Conservation (phyloP, 2,113 vertebrate genomes). For the Menidia beryllina region DNA sequence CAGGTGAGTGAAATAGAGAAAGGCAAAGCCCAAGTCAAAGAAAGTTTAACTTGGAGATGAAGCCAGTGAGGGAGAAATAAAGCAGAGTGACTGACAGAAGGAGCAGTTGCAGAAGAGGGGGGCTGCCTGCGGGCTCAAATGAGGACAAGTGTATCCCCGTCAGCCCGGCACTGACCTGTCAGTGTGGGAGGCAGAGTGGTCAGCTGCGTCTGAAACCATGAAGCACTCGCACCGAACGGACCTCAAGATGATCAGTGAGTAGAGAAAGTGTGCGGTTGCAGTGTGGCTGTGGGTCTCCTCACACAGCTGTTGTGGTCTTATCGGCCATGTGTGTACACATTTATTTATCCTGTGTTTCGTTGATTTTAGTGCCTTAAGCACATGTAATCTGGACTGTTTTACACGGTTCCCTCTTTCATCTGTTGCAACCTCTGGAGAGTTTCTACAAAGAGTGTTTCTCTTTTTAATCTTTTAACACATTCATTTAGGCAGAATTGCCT, state of each 20-base stretch:
- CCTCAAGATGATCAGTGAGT: slow-evolving; percentile 82
- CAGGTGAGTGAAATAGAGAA: slow-evolving; percentile 39
- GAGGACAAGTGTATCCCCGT: slow-evolving; percentile 78
- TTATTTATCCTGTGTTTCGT: neutral
- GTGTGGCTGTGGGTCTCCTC: slow-evolving; percentile 6
- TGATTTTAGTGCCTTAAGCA: neutral
- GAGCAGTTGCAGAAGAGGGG: slow-evolving; percentile 58
- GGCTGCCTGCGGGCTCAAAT: slow-evolving; percentile 68
- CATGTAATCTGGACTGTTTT: no score
- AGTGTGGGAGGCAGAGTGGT: slow-evolving; percentile 70
- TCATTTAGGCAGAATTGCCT: no score
- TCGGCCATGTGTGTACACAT: neutral
- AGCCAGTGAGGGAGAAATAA: slow-evolving; percentile 22
- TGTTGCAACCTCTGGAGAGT: neutral
- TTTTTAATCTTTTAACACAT: neutral
- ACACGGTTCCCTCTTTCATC: neutral
- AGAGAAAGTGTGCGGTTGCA: slow-evolving; percentile 39
- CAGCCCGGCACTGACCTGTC: slow-evolving; percentile 60
- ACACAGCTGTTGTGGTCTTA: neutral
- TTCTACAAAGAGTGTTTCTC: neutral
- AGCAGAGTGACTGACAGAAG: slow-evolving; percentile 14
- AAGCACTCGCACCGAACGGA: slow-evolving; percentile 78
- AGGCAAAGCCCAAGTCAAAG: slow-evolving; percentile 18
- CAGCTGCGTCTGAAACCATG: slow-evolving; percentile 76
- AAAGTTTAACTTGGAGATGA: slow-evolving; percentile 28